Evolutionary conservation across 2,797 vertebrate genomes (phyloP).

Genomic region (Sarcophilus harrisii): DNA sequence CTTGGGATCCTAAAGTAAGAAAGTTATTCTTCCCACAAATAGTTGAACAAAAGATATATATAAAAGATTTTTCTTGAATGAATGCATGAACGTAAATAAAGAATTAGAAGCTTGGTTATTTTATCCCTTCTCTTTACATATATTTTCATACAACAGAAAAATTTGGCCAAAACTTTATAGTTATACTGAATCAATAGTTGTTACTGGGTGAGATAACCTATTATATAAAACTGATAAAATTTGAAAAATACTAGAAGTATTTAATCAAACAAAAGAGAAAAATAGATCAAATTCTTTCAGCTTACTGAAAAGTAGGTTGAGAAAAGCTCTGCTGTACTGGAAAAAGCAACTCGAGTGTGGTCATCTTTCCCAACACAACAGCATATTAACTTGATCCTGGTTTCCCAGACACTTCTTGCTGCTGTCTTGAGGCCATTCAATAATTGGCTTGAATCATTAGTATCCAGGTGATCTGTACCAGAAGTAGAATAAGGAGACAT

Average conservation of each 20-base stretch:
- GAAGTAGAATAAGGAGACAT: constrained; percentile 76
- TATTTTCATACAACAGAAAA: background rate
- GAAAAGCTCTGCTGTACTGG: constrained; percentile 93
- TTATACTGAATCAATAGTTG: background rate
- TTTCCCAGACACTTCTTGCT: constrained; percentile 95
- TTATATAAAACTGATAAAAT: background rate
- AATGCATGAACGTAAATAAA: background rate
- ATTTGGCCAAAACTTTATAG: background rate
- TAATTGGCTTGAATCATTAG: constrained; percentile 90
- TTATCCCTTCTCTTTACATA: background rate
- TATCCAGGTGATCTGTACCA: constrained; percentile 85
- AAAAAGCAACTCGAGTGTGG: constrained; percentile 92
- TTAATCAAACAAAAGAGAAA: background rate
- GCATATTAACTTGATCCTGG: constrained; percentile 92
- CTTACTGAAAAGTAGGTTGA: constrained; percentile 94
- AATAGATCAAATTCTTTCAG: background rate
- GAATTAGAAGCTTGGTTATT: background rate
- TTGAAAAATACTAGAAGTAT: background rate
- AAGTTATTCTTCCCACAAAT: background rate
- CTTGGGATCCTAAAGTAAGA: background rate
- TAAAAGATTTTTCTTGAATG: background rate
- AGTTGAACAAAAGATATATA: background rate
- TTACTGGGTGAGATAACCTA: too few relatives aligned
- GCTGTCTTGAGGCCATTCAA: constrained; percentile 91
- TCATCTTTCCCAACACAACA: constrained; percentile 95